Conservation (phyloP, 2,888 invertebrate species). For the Dastarcus helophoroides region DNA sequence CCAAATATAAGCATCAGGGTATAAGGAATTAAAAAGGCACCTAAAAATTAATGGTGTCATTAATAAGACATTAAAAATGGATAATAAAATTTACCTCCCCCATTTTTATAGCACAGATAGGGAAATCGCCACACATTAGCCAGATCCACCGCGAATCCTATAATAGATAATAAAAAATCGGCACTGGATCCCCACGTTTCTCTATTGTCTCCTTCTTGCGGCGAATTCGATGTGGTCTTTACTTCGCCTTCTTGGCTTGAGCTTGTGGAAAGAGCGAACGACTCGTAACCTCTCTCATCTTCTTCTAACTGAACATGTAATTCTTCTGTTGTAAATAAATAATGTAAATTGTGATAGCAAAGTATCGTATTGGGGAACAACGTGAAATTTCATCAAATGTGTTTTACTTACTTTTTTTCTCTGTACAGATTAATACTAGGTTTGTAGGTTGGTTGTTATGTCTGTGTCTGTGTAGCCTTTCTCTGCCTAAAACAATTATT, state of each 20-base stretch:
- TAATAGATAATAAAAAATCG: slow-evolving; percentile 72
- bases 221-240: slow-evolving; percentile 30
- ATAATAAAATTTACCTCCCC: slow-evolving; percentile 47
- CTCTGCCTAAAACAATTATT: slow-evolving; percentile 43
- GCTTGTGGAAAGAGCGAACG: slow-evolving; percentile 34
- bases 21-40: slow-evolving; percentile 67
- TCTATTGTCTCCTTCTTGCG: slow-evolving; percentile 42
- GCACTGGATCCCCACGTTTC: slow-evolving; percentile 75
- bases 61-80: not conserved
- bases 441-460: slow-evolving; percentile 42
- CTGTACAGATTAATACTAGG: slow-evolving; percentile 38
- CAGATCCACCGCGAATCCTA: slow-evolving; percentile 74
- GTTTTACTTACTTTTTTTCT: slow-evolving; percentile 49
- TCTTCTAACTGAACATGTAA: slow-evolving; percentile 38
- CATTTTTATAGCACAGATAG: slow-evolving; percentile 66
- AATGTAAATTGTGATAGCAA: too few species aligned
- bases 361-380: too few species aligned
- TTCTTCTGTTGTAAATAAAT: slow-evolving; percentile 35
- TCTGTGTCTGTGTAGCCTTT: slow-evolving; percentile 42
- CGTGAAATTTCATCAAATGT: too few species aligned
- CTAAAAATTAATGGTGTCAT: slow-evolving; percentile 32
- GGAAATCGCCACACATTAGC: slow-evolving; percentile 83
- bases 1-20: slow-evolving; percentile 64
- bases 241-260: slow-evolving; percentile 34
- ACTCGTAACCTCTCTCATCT: slow-evolving; percentile 33